Conservation (phyloP, 2,113 vertebrate species). For the Vireo altiloquus region DNA sequence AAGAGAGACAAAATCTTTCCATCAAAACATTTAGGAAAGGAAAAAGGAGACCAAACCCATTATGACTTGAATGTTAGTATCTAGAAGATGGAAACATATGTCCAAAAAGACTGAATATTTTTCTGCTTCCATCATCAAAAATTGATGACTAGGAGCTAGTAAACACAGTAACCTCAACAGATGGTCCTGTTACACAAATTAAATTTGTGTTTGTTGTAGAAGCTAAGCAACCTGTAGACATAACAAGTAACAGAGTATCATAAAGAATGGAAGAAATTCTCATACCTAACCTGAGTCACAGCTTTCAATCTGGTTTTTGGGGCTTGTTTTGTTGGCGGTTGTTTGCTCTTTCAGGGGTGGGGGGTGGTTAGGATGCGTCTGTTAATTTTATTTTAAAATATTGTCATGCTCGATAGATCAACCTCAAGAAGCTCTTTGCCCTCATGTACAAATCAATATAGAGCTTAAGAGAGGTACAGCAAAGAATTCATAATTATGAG, state of each 20-base stretch:
- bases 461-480: background rate
- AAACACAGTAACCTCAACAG: background rate
- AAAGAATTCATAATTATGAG: background rate
- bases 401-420: background rate
- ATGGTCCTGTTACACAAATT: background rate
- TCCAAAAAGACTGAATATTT: background rate
- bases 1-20: background rate
- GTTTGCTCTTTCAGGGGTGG: fast-evolving
- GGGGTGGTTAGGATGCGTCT: background rate
- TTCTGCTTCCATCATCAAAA: background rate
- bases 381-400: background rate
- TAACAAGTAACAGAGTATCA: background rate
- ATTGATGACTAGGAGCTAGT: background rate
- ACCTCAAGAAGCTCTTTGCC: background rate
- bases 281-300: background rate
- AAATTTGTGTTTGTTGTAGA: background rate
- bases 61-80: background rate
- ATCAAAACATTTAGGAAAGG: background rate
- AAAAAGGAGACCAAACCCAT: background rate
- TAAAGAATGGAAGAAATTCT: background rate
- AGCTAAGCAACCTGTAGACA: background rate
- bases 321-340: fast-evolving
- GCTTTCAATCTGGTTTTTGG: background rate
- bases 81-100: background rate
- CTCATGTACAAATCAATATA: background rate